phyloP scores from a whole-genome alignment of 53 echinoderm and acorn worm species.

The Luidia sarsii region DNA sequence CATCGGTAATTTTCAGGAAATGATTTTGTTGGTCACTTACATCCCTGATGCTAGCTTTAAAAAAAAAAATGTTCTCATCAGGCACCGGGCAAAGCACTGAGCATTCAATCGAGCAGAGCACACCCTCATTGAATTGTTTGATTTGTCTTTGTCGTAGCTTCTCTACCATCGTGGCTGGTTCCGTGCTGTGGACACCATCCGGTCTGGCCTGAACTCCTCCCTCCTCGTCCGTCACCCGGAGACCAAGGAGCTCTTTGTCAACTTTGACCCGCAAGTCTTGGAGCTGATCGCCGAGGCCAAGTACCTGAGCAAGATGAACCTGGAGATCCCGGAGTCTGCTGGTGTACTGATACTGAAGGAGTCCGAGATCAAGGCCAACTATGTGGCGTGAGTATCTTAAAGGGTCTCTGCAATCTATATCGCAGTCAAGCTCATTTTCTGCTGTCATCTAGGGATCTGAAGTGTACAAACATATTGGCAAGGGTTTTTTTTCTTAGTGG shows the following conservation, averaged over 20 bases:
- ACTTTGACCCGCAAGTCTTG: conserved; percentile 99
- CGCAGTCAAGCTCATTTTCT: too few relatives aligned
- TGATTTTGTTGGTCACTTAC: too few relatives aligned
- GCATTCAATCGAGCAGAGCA: too few relatives aligned
- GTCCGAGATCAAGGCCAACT: conserved; percentile 76
- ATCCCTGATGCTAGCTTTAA: too few relatives aligned
- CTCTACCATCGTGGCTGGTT: conserved; percentile 96
- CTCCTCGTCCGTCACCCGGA: conserved; percentile 96
- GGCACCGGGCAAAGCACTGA: too few relatives aligned
- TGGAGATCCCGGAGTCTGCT: conserved; percentile 93
- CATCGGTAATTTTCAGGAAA: too few relatives aligned
- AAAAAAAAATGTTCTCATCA: too few relatives aligned
- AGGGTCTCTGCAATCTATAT: too few relatives aligned
- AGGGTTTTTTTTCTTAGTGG: too few relatives aligned
- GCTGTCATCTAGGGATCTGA: too few relatives aligned
- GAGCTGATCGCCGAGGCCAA: conserved; percentile 99
- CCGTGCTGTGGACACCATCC: conserved; percentile 96
- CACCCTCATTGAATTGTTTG: too few relatives aligned
- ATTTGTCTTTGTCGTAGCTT: conserved; percentile 57
- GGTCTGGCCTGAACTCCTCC: conserved; percentile 94
- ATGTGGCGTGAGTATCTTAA: conserved; percentile 82
- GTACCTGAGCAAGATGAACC: conserved; percentile 91
- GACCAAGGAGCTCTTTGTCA: conserved; percentile 97
- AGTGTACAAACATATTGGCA: too few relatives aligned
- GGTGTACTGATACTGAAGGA: conserved; percentile 85